Conservation (phyloP, 2,888 invertebrate genomes). For the Thereva unica region DNA sequence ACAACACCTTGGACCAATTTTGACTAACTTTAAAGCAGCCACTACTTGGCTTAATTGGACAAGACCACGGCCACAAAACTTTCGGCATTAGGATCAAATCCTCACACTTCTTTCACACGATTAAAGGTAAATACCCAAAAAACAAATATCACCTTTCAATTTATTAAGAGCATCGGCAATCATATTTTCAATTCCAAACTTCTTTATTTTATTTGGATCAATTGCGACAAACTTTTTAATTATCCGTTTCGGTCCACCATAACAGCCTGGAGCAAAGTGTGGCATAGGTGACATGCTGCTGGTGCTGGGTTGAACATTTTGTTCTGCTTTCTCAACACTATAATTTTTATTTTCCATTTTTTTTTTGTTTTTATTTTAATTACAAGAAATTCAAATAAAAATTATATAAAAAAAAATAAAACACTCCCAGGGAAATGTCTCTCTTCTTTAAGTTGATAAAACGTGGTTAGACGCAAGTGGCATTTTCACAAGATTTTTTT, state of each 20-base stretch:
- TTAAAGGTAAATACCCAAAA: neutral
- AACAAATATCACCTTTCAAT: slow-evolving; percentile 32
- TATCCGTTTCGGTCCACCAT: slow-evolving; percentile 6
- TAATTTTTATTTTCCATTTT: slow-evolving; percentile 1
- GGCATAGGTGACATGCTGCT: neutral
- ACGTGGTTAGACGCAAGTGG: slow-evolving; percentile 12
- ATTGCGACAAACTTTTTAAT: slow-evolving; percentile 8
- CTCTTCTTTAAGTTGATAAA: slow-evolving; percentile 14
- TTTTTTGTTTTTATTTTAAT: neutral
- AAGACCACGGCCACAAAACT: too few species aligned
- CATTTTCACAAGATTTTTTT: slow-evolving; percentile 1
- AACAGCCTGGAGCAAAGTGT: slow-evolving; percentile 14
- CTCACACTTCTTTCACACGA: neutral
- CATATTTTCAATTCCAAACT: slow-evolving; percentile 51
- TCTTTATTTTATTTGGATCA: slow-evolving; percentile 47
- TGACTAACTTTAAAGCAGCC: too few species aligned
- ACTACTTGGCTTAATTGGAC: too few species aligned
- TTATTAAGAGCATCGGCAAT: slow-evolving; percentile 52
- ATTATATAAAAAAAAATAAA: neutral
- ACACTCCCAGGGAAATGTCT: neutral
- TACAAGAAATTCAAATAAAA: slow-evolving; percentile 1
- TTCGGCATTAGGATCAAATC: too few species aligned
- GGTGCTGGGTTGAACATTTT: neutral
- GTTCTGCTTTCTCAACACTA: neutral
- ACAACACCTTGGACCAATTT: too few species aligned